phyloP scores from a whole-genome alignment of 2,888 invertebrate species.

The Diarsia mendica region DNA sequence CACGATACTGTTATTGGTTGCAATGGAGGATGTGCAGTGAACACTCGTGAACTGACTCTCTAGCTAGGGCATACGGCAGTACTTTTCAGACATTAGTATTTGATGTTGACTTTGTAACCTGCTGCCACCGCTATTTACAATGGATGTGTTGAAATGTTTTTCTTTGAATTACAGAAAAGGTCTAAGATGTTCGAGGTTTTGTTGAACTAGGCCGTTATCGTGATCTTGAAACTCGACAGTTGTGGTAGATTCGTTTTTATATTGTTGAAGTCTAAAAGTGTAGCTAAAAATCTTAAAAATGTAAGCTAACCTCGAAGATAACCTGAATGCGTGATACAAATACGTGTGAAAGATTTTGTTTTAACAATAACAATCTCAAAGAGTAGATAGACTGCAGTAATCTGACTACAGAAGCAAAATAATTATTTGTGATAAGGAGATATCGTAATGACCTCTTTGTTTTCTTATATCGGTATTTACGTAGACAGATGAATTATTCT shows the following conservation, averaged over 20 bases:
- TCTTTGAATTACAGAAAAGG: neutral
- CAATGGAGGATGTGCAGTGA: slow-evolving; percentile 38
- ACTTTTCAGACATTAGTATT: slow-evolving; percentile 28
- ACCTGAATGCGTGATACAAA: neutral
- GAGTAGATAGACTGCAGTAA: neutral
- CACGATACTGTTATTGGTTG: slow-evolving; percentile 36
- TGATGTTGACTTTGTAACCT: slow-evolving; percentile 1
- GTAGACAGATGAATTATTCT: neutral
- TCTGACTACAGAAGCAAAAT: neutral
- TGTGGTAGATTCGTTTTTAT: neutral
- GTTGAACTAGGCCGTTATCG: neutral
- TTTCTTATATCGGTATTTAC: neutral
- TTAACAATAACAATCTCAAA: slow-evolving; percentile 1
- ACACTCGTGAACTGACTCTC: slow-evolving; percentile 38
- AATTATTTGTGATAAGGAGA: neutral
- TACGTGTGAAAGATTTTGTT: slow-evolving; percentile 1
- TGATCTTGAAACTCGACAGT: neutral
- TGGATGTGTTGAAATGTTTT: slow-evolving; percentile 11
- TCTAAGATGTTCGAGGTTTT: neutral
- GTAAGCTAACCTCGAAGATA: slow-evolving; percentile 25
- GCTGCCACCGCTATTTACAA: slow-evolving; percentile 7
- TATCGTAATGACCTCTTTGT: slow-evolving; percentile 15
- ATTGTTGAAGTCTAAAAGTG: neutral
- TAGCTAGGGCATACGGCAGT: slow-evolving; percentile 22
- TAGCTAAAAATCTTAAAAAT: neutral